phyloP scores from a whole-genome alignment of 53 echinoderm and acorn worm genomes.

The Henricia sp. region DNA sequence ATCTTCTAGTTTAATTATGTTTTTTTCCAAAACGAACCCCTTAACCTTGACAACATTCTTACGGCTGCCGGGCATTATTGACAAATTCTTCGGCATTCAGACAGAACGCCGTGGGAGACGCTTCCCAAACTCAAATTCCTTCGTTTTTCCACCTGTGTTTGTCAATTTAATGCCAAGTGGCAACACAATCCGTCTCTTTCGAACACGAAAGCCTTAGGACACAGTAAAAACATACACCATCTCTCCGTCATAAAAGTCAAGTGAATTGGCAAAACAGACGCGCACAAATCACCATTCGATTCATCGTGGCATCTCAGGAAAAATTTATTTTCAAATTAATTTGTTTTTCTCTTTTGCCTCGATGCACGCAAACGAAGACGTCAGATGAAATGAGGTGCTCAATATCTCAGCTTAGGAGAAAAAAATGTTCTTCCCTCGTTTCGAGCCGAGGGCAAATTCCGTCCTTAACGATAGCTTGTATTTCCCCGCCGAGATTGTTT shows the following conservation, averaged over 20 bases:
- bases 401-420: background rate
- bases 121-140: background rate
- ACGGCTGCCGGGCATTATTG: too few relatives aligned
- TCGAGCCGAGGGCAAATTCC: background rate
- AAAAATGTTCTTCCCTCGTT: background rate
- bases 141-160: background rate
- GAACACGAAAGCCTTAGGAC: background rate
- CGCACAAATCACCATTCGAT: background rate
- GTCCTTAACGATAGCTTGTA: background rate
- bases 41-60: too few relatives aligned
- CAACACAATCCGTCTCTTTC: too few relatives aligned
- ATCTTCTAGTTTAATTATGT: too few relatives aligned
- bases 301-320: background rate
- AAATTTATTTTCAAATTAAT: slow-evolving; percentile 13
- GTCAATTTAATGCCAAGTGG: background rate
- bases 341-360: slow-evolving; percentile 6
- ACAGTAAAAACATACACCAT: background rate
- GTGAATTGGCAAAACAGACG: background rate
- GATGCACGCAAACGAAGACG: background rate
- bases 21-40: too few relatives aligned
- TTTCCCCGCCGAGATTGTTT: background rate
- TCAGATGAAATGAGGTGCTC: background rate
- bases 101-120: background rate
- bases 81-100: too few relatives aligned
- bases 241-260: background rate